Base-by-base conservation (phyloP, 2,113 vertebrate genomes). In the Murina feae region DNA sequence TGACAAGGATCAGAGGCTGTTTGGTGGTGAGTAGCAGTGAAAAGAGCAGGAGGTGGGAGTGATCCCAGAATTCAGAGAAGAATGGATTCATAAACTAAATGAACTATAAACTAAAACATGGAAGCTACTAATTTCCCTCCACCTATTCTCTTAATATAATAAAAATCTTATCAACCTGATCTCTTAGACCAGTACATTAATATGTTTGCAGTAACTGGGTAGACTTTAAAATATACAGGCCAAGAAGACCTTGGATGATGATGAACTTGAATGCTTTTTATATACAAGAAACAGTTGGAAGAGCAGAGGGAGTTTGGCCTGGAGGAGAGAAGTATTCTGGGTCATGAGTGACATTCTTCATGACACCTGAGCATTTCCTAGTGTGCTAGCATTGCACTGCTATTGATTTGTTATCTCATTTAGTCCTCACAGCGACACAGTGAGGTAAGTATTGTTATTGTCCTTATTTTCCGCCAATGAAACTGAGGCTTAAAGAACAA, bases 241-340 rank as follows among this genome's bases (percentile, higher is more conserved):
- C 89, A 13, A 83, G 60, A 60, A 60, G 44, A 51, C 69, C 16
- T 55, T 47, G 37, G 71, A 49, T 84, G 75, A 51, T 72, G 28
- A 39, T 60, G 42, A 86, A 81, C 37, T 90, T 58, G 25, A 6
- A 47, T 6, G 8, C 4, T 76, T 91, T 72, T 60, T 28, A 18
- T 58, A 2, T 75, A 80, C 81, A 60, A 28, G 39, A 49, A 84
- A 23, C n/a, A 55, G 32, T 51, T 90, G 60, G 82, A 95, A 91
- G 21, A 80, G 35, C 63, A 96, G 90, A 55, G 17, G n/a, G n/a
- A 9, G 18, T 47, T 44, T 82, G 66, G 51, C 65, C 76, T 66
- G 49, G 78, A 89, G 49, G n/a, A 72, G 39, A 87, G 63, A 68
- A 78, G 18, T 4, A 25, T 17, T 2, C n/a, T 35, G 49, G 23